Percentiles rank a stretch among this genome's conserved stretches.
These are phyloP conservation scores for Blastomussa wellsi DNA, from an alignment of 92 coral and sea anemone genomes.

Conservation along the genomic window DNA sequence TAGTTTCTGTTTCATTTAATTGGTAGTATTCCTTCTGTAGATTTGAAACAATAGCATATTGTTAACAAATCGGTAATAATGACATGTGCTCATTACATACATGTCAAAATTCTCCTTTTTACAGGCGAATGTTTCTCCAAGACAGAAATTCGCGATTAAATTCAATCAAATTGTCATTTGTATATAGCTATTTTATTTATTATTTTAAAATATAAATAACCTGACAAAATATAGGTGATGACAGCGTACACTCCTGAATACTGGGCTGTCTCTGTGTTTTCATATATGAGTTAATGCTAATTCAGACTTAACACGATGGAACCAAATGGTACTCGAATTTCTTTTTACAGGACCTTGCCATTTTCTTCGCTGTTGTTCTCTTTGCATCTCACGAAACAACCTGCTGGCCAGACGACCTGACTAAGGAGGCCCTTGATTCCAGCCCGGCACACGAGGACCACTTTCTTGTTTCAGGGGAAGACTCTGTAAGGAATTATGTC, in stretches of 20 bases:
- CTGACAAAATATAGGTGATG: not conserved
- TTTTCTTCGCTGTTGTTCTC: not conserved
- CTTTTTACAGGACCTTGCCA: not conserved
- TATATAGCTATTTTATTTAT: too few relatives aligned
- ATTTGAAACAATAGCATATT: too few relatives aligned
- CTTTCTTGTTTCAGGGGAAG: not conserved
- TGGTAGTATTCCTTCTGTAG: too few relatives aligned
- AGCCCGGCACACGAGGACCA: not conserved
- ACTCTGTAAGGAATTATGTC: not conserved
- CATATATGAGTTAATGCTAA: not conserved
- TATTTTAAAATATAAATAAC: not conserved
- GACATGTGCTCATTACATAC: not conserved
- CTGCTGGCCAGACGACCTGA: not conserved
- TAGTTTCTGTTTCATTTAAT: too few relatives aligned
- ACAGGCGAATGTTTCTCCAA: not conserved
- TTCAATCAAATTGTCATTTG: not conserved
- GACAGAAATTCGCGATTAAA: not conserved
- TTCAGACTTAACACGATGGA: not conserved
- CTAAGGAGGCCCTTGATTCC: not conserved
- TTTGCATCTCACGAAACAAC: not conserved
- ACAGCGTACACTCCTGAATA: not conserved
- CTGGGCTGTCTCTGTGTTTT: not conserved
- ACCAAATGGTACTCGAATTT: not conserved
- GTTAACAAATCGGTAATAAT: not conserved
- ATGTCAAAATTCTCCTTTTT: not conserved